Evolutionary conservation across 2,113 vertebrate species (phyloP).

Genomic region (Lagopus muta): DNA sequence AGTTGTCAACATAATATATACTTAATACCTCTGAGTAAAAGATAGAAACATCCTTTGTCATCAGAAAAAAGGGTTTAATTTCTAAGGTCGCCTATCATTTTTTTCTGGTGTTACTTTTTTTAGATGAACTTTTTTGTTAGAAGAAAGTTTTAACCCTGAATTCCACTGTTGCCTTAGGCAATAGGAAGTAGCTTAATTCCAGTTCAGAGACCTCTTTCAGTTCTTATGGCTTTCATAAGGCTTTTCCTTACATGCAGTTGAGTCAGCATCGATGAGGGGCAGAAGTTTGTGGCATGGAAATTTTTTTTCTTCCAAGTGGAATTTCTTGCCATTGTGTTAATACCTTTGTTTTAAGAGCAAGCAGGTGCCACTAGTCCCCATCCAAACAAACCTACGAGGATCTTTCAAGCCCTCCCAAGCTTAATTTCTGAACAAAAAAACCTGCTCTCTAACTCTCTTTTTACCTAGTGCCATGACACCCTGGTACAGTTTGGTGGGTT

Average conservation of each 20-base stretch:
- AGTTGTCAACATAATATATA: neutral
- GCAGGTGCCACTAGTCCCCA: neutral
- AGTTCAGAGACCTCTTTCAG: neutral
- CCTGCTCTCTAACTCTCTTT: slow-evolving; percentile 23
- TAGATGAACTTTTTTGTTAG: neutral
- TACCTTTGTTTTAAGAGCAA: neutral
- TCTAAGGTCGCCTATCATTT: neutral
- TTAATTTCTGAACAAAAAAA: neutral
- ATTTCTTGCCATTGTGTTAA: neutral
- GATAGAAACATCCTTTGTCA: neutral
- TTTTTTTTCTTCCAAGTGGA: neutral
- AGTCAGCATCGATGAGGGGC: neutral
- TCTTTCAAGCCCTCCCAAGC: neutral
- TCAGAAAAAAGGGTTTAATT: neutral
- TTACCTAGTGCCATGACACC: slow-evolving; percentile 93
- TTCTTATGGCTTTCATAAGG: neutral
- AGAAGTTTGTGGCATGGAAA: neutral
- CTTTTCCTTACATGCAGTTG: neutral
- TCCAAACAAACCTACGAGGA: neutral
- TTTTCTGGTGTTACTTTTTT: neutral
- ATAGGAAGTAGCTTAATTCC: neutral
- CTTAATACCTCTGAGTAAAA: neutral
- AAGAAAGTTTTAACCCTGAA: neutral
- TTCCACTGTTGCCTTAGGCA: neutral
- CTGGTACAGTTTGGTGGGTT: slow-evolving; percentile 98